Conservation (phyloP, 2,797 vertebrate species). For the Catostomus latipinnis region DNA sequence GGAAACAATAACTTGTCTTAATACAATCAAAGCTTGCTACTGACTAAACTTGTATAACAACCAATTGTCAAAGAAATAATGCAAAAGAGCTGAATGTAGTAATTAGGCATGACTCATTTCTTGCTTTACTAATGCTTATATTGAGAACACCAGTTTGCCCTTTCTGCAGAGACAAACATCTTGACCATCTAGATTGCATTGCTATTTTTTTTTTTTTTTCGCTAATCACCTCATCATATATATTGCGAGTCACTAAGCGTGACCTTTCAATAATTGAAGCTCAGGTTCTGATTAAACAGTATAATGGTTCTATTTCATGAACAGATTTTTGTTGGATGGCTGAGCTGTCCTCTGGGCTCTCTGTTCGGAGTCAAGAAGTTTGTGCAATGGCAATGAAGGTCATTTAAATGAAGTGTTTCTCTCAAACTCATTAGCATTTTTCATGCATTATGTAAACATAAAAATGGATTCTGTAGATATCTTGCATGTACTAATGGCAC, state of each 20-base stretch:
- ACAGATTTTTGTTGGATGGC: not conserved
- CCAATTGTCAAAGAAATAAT: constrained; percentile 5
- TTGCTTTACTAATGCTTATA: constrained; percentile 20
- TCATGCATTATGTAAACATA: not conserved
- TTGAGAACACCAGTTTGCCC: constrained; percentile 5
- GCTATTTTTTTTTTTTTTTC: not conserved
- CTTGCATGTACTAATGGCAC: not conserved
- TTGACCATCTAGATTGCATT: not conserved
- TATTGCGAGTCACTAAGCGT: not conserved
- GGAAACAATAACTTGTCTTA: not conserved
- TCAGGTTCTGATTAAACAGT: constrained; percentile 20
- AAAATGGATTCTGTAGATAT: not conserved
- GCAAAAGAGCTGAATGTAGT: constrained; percentile 13
- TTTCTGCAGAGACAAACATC: not conserved
- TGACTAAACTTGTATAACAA: not conserved
- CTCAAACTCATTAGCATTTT: not conserved
- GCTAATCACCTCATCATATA: constrained; percentile 3
- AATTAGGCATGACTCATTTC: constrained; percentile 18
- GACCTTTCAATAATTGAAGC: constrained; percentile 21
- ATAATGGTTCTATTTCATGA: not conserved
- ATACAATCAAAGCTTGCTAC: not conserved
- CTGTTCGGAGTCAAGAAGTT: not conserved
- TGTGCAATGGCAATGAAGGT: not conserved
- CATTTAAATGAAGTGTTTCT: constrained; percentile 61
- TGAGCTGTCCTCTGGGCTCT: not conserved